Evolutionary conservation across 1,140 invertebrate species (phyloP).

Genomic region (Drosophila arizonae): DNA sequence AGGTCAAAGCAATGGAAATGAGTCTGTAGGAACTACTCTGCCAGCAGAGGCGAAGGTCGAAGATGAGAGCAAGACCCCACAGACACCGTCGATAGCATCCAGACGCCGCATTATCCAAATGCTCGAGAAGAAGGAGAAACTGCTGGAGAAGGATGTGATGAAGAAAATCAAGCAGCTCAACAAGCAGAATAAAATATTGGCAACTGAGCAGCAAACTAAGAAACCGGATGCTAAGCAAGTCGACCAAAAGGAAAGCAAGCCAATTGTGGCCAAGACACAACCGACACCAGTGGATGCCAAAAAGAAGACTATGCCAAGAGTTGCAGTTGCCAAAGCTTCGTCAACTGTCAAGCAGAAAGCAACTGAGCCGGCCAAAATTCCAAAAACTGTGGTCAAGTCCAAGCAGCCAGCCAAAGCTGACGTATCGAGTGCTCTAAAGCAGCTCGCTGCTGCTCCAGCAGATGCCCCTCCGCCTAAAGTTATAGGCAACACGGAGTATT

Average conservation of each 20-base stretch:
- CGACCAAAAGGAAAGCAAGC: background rate
- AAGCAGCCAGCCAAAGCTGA: background rate
- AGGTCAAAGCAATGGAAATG: background rate
- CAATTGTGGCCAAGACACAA: background rate
- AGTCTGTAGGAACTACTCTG: background rate
- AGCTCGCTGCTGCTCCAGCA: background rate
- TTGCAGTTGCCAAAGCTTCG: background rate
- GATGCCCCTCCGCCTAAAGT: conserved; percentile 8
- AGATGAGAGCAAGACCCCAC: background rate
- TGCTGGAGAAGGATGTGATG: conserved; percentile 9
- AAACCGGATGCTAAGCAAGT: background rate
- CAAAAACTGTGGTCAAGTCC: background rate
- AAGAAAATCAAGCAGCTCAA: conserved; percentile 13
- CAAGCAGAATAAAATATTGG: background rate
- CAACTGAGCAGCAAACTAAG: background rate
- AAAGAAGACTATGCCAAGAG: background rate
- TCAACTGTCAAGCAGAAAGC: background rate
- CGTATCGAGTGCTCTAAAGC: conserved; percentile 2
- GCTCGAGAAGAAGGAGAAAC: conserved; percentile 14
- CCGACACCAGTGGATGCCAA: background rate
- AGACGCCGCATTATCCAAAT: background rate
- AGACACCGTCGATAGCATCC: background rate
- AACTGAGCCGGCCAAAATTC: too few relatives aligned
- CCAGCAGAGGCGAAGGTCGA: background rate
- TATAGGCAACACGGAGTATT: conserved; percentile 45